Evolutionary conservation across 1,140 invertebrate genomes (phyloP), one percentile per base, ranked within the genome.

Genomic region (Vanessa atalanta): DNA sequence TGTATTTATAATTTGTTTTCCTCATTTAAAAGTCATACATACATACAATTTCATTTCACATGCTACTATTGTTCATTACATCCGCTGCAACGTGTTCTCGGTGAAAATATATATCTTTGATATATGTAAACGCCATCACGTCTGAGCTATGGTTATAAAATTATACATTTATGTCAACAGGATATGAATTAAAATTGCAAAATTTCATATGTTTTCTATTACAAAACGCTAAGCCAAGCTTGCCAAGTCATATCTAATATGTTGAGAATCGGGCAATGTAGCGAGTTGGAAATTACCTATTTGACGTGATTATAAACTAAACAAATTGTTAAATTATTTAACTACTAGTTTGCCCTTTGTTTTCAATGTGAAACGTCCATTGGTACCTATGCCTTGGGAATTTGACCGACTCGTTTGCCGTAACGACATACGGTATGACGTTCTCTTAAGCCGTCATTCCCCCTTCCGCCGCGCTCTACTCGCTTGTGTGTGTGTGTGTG

Each of bases 141-240:
- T 74, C 48, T 61, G 53, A 50, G 70, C 67, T 72, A 60, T 23
- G 64, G 65, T 73, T 75, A 83, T 85, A 85, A 86, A 85, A 78
- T 79, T 79, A 83, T 76, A 69, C 75, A 83, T 83, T 88, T 79
- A 86, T 83, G 67, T 75, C 65, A 83, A 84, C 80, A 81, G 83
- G 84, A 88, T 83, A 82, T 72, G 68, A 79, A 83, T 86, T 83
- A 79, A 81, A 85, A 83, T 85, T 82, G 83, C 81, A 80, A 85
- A 85, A 70, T 65, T 70, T 60, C 50, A 16, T 64, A 60, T 61
- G 31, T 61, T 61, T 61, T 61, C 57, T 37, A 61, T 61, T 61
- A 37, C 57, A 61, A 37, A 26, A 61, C 26, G 57, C 26, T 4
- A 31, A 31, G 26, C 26, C 26, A 31, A 31, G 26, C 31, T 61